Evolutionary conservation across 2,888 invertebrate species (phyloP), one percentile per base, ranked within the genome.

Genomic region (Hylaea fasciaria): DNA sequence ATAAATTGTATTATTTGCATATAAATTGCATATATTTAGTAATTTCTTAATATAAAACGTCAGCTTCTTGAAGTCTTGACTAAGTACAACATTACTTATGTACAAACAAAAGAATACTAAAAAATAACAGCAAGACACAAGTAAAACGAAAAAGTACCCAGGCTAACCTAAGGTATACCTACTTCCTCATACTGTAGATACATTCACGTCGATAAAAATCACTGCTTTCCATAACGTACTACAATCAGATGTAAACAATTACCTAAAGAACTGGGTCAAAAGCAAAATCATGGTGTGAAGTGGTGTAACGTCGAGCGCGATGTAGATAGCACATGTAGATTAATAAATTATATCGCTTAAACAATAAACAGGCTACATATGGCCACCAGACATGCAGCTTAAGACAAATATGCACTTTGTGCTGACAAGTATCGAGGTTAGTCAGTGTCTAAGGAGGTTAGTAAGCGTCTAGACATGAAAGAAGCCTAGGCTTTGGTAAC

Each of bases 261-360:
- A 50, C 51, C 28, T 52, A 32, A 45, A 56, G 50, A 10, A 65
- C 17, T 59, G 43, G 66, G 69, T 62, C 63, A 62, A 39, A 56
- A 65, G 63, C 57, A 61, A 48, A 53, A 58, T 44, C 63, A 57
- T 59, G 61, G 57, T 62, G 61, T 57, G 66, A 64, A 62, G 57
- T 68, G 64, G 63, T 64, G 68, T 64, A 68, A 68, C 49, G 52
- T 32, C 41, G n/a, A 57, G 52, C 44, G 44, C 43, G 16, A 46
- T 45, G 41, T 61, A 62, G 65, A 64, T 62, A 72, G 63, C 76
- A 77, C 68, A 73, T 77, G 77, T 68, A 68, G 56, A 64, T 66
- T 70, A n/a, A 71, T 72, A 71, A 73, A 71, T 64, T 73, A 9
- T 64, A 69, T 63, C 64, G 59, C 52, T 59, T 66, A 55, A 41